These are phyloP conservation scores for Uropsilus gracilis DNA, from an alignment of 2,113 vertebrate genomes.

Conservation along the genomic window DNA sequence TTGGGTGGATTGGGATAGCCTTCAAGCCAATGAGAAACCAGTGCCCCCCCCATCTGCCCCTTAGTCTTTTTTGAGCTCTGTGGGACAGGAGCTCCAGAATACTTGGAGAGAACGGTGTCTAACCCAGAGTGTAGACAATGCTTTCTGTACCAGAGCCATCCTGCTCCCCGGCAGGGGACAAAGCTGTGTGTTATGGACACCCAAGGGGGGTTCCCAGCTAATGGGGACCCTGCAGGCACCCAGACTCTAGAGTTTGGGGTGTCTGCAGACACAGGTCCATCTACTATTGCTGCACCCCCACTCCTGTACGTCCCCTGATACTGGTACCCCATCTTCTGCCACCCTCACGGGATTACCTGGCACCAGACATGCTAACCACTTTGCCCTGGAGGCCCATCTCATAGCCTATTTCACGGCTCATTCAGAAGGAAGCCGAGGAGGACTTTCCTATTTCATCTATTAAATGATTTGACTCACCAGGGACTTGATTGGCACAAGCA, in stretches of 20 bases:
- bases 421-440: slow-evolving; percentile 81
- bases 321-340: slow-evolving; percentile 14
- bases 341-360: slow-evolving; percentile 55
- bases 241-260: neutral
- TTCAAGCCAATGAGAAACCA: neutral
- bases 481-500: slow-evolving; percentile 68
- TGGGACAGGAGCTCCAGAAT: neutral
- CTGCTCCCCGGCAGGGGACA: neutral
- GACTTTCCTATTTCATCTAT: slow-evolving; percentile 72
- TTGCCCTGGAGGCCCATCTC: slow-evolving; percentile 69
- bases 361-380: slow-evolving; percentile 60
- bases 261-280: neutral
- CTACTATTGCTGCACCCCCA: neutral
- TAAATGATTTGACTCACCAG: slow-evolving; percentile 80
- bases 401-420: slow-evolving; percentile 83
- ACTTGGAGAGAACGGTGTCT: neutral
- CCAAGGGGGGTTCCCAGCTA: accelerated
- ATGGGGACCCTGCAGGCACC: neutral
- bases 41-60: too few relatives aligned
- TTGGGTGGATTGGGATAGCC: neutral
- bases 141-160: neutral
- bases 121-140: accelerated
- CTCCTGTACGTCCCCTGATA: neutral
- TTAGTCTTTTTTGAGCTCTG: neutral
- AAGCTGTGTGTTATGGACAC: accelerated